Percentiles rank a stretch among this genome's conserved stretches.
Evolutionary conservation across 2,113 vertebrate genomes (phyloP).

Genomic region (Pleuronectes platessa): DNA sequence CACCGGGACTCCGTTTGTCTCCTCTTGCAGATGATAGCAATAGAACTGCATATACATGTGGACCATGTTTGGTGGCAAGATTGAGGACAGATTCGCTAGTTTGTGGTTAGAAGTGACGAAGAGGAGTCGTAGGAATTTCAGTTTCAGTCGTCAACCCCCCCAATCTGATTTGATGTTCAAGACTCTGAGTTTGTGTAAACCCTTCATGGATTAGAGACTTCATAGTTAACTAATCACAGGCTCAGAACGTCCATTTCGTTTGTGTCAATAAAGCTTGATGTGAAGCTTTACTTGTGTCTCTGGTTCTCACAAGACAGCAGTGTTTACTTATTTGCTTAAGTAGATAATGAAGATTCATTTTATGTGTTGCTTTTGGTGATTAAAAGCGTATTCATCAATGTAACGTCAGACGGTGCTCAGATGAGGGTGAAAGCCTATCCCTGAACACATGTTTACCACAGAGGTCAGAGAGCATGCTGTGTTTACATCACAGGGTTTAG

Average conservation of each 20-base stretch:
- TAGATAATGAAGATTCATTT: conserved; percentile 76
- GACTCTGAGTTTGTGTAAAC: conserved; percentile 14
- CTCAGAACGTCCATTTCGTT: conserved; percentile 24
- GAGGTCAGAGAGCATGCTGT: conserved; percentile 79
- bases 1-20: conserved; percentile 24
- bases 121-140: neutral
- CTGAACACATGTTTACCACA: conserved; percentile 80
- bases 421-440: conserved; percentile 80
- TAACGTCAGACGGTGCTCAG: conserved; percentile 65
- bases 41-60: neutral
- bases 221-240: conserved; percentile 25
- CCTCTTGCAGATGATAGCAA: conserved; percentile 30
- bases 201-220: conserved; percentile 6
- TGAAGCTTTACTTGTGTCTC: conserved; percentile 32
- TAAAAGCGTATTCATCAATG: conserved; percentile 80
- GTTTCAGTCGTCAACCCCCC: neutral
- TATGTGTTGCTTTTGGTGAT: conserved; percentile 77
- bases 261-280: conserved; percentile 32
- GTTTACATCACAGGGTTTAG: conserved; percentile 80
- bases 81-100: conserved; percentile 1
- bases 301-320: conserved; percentile 34
- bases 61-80: conserved; percentile 1
- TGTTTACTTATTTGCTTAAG: conserved; percentile 61
- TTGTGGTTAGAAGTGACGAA: neutral
- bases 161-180: conserved; percentile 21